Evolutionary conservation across 2,113 vertebrate genomes (phyloP).

Genomic region (Pandion haliaetus): DNA sequence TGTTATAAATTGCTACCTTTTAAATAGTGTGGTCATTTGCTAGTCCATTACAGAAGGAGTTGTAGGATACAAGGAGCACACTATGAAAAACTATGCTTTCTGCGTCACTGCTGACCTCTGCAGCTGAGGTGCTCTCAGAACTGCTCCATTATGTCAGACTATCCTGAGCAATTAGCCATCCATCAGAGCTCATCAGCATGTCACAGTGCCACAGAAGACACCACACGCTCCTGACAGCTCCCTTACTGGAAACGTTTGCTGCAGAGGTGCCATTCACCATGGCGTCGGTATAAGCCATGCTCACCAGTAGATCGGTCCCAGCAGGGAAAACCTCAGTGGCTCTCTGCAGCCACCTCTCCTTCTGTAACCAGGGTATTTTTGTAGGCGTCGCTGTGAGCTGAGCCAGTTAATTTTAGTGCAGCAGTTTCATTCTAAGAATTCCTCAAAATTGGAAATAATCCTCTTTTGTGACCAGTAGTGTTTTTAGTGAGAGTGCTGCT

Average conservation of each 20-base stretch:
- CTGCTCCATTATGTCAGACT: not conserved
- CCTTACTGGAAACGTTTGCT: rapidly evolving
- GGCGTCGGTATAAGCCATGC: rapidly evolving
- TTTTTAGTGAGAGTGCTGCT: not conserved
- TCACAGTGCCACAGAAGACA: not conserved
- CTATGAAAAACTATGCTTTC: not conserved
- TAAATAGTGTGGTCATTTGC: slow-evolving; percentile 37
- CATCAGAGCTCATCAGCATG: not conserved
- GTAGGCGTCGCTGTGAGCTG: not conserved
- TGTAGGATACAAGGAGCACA: not conserved
- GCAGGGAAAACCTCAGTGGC: not conserved
- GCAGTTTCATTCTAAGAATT: not conserved
- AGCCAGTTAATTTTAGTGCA: not conserved
- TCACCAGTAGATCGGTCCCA: not conserved
- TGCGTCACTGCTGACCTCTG: not conserved
- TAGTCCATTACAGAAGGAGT: slow-evolving; percentile 22
- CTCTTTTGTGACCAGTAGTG: not conserved
- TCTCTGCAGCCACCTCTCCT: not conserved
- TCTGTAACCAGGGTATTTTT: not conserved
- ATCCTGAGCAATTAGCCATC: slow-evolving; percentile 1
- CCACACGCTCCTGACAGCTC: not conserved
- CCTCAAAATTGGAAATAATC: not conserved
- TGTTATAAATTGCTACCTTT: slow-evolving; percentile 20
- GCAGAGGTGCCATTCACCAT: too few species aligned
- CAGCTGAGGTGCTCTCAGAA: not conserved